Base-by-base conservation (phyloP, 2,888 invertebrate genomes). In the Dicycla oo region DNA sequence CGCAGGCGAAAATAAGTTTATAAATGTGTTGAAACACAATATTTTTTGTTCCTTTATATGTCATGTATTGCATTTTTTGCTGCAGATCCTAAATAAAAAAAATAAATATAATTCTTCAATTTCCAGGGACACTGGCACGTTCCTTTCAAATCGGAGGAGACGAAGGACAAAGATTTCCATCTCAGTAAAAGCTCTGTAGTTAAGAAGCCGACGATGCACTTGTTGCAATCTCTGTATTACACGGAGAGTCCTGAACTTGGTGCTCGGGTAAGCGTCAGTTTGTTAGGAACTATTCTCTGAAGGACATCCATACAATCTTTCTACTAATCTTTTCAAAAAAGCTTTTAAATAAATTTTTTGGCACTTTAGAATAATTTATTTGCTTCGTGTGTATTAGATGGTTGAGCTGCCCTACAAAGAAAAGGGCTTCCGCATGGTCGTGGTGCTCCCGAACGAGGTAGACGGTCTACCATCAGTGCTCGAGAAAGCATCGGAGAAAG, bases 371-470 rank as follows among this genome's bases (percentile, higher is more conserved):
- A 49, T 51, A 8, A 23, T 63, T 75, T 23, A 65, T 58, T 47
- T 70, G 8, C 1, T 49, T 64, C 54, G 1, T 63, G 8, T 57
- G 77, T 76, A 70, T 13, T 86, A 93, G 93, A 65, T 93, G 87
- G 68, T 93, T 20, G 93, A 93, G 73, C 86, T 93, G 13, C 93
- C 93, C 0, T 93, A 93, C 86, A 88, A 92, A 81, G 92, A 93
- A 68, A 40, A 3, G 0, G 88, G 89, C 6, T 93, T 92, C 88
- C 92, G 93, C 18, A 93, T 93, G 92, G 86, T 93, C 8, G 75
- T 93, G 1, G 87, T 92, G 4, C 86, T 93, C 10, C 92, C 93
- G 0, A 76, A 92, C 58, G 86, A 90, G 60, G 65, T 91, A 2
- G 90, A 93, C 49, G 93, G 93, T 49, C 88, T 93, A 20, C 75